Percentiles rank a stretch among this genome's conserved stretches.
phyloP scores from a whole-genome alignment of 23 tunicate genomes.

The Diplosoma virens region DNA sequence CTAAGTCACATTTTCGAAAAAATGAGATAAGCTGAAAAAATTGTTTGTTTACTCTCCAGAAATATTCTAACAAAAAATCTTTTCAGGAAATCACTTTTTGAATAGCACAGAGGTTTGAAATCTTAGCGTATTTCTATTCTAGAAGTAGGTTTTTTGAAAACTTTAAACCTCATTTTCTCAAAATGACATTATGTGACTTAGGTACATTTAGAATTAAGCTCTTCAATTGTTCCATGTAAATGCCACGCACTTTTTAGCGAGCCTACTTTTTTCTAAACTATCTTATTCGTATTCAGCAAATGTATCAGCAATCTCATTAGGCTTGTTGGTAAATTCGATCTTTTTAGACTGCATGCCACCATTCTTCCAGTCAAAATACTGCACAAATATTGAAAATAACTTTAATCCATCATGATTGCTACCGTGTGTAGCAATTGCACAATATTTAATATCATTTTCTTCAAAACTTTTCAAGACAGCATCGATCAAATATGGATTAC shows the following conservation, averaged over 20 bases:
- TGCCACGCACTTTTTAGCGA: constrained; percentile 3
- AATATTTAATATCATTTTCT: constrained; percentile 34
- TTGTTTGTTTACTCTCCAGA: no score
- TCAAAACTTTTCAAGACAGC: constrained; percentile 31
- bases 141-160: no score
- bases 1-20: no score
- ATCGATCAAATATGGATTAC: constrained; percentile 6
- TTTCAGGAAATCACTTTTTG: no score
- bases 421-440: constrained; percentile 27
- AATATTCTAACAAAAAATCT: no score
- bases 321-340: constrained; percentile 19
- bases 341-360: constrained; percentile 20
- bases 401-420: constrained; percentile 6
- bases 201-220: no score
- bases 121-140: no score
- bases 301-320: constrained; percentile 26
- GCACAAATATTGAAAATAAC: constrained; percentile 24
- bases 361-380: constrained; percentile 42
- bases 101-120: no score
- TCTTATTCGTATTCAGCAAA: constrained; percentile 19
- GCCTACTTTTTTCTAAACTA: background rate
- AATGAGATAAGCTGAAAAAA: no score
- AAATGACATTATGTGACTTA: no score
- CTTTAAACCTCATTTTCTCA: no score
- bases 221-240: no score